phyloP scores from a whole-genome alignment of 2,113 vertebrate species.

The Crotalus helleri region DNA sequence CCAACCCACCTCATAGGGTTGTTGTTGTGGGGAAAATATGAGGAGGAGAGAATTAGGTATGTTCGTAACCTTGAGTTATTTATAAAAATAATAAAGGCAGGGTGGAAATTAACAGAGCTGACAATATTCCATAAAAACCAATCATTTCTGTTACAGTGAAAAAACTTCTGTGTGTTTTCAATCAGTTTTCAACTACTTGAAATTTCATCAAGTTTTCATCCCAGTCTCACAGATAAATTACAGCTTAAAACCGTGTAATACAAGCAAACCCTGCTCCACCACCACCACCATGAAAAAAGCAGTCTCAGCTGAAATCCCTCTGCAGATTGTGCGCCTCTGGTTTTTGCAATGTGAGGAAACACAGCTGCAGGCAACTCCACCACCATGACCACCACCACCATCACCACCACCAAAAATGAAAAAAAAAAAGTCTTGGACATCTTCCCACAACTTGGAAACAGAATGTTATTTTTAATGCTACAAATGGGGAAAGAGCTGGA shows the following conservation, averaged over 20 bases:
- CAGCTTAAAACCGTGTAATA: background rate
- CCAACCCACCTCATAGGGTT: background rate
- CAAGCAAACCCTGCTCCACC: background rate
- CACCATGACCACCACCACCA: background rate
- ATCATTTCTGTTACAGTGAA: background rate
- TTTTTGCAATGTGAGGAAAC: background rate
- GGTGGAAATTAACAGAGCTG: background rate
- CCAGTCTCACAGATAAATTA: background rate
- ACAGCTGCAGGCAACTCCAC: background rate
- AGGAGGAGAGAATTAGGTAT: background rate
- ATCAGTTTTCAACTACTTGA: background rate
- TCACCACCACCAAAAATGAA: too few species aligned
- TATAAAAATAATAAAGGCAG: background rate
- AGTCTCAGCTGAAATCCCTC: background rate
- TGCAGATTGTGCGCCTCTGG: background rate
- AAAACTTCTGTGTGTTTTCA: background rate
- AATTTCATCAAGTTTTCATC: background rate
- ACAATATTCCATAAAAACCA: background rate
- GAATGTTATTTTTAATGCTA: background rate
- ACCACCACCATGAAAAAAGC: background rate
- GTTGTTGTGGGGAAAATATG: background rate
- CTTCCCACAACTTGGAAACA: background rate
- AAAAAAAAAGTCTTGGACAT: background rate
- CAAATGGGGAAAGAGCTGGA: background rate
- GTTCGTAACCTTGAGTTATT: background rate